phyloP scores from a whole-genome alignment of 2,797 vertebrate species.

The Chelon labrosus region DNA sequence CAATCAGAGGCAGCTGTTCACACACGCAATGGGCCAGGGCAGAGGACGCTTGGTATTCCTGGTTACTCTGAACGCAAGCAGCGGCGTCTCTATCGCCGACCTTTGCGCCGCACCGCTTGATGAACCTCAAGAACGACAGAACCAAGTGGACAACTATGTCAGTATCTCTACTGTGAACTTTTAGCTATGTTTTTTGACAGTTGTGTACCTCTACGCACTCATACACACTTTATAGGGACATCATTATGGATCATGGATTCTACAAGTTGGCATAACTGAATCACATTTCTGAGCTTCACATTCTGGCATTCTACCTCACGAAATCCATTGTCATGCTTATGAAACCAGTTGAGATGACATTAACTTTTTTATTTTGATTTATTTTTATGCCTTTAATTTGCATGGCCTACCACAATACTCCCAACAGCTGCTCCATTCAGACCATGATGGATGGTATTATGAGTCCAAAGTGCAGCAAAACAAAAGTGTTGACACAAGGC shows the following conservation, averaged over 20 bases:
- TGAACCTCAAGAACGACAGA: slow-evolving; percentile 83
- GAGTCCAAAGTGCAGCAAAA: neutral
- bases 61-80: slow-evolving; percentile 84
- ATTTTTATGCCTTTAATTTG: too few relatives aligned
- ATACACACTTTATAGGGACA: neutral
- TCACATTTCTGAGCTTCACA: neutral
- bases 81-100: slow-evolving; percentile 91
- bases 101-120: slow-evolving; percentile 89
- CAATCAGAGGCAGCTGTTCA: slow-evolving; percentile 84
- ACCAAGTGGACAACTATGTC: slow-evolving; percentile 90
- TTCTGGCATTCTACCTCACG: neutral
- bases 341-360: neutral
- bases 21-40: slow-evolving; percentile 74
- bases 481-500: neutral
- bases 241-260: neutral
- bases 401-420: neutral
- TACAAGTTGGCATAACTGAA: neutral
- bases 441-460: neutral
- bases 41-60: slow-evolving; percentile 86
- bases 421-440: neutral
- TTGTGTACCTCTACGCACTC: neutral
- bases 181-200: neutral
- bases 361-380: neutral
- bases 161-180: slow-evolving; percentile 44
- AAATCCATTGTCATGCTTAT: neutral